These are phyloP conservation scores for Euzetes globulus DNA, from an alignment of 2,888 invertebrate genomes.

Conservation along the genomic window DNA sequence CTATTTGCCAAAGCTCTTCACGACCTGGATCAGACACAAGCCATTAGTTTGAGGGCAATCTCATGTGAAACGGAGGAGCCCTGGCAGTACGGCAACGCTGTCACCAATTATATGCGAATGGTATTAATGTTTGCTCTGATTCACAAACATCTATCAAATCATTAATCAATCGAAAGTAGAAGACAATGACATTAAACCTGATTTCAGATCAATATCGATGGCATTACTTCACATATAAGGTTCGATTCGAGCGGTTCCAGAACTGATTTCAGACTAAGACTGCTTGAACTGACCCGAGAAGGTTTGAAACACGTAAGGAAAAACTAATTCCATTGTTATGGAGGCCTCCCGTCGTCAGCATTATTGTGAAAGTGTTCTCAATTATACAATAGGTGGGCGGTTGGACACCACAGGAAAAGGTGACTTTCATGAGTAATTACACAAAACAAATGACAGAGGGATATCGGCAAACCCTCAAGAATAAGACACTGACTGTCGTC, in stretches of 20 bases:
- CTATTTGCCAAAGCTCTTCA: constrained; percentile 42
- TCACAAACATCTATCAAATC: not conserved
- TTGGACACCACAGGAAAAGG: constrained; percentile 73
- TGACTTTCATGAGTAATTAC: constrained; percentile 65
- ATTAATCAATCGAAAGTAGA: not conserved
- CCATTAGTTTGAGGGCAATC: constrained; percentile 40
- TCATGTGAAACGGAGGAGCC: constrained; percentile 41
- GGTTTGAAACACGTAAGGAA: constrained; percentile 60
- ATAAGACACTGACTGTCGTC: constrained; percentile 75
- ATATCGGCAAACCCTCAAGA: constrained; percentile 50
- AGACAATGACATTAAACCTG: not conserved
- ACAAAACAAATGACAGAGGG: constrained; percentile 54
- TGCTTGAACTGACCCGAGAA: constrained; percentile 57
- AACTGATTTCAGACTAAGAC: constrained; percentile 41
- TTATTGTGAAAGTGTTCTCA: not conserved
- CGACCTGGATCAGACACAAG: constrained; percentile 41
- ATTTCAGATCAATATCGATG: constrained; percentile 74
- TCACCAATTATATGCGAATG: constrained; percentile 41
- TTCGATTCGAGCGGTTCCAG: constrained; percentile 83
- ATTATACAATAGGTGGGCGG: constrained; percentile 61
- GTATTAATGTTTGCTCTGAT: constrained; percentile 26
- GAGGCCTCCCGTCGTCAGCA: not conserved
- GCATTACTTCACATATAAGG: constrained; percentile 82
- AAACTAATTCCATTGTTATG: not conserved
- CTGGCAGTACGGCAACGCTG: constrained; percentile 40